Evolutionary conservation across 2,797 vertebrate species (phyloP), one percentile per base, ranked within the genome.

Genomic region (Poeciliopsis gracilis): DNA sequence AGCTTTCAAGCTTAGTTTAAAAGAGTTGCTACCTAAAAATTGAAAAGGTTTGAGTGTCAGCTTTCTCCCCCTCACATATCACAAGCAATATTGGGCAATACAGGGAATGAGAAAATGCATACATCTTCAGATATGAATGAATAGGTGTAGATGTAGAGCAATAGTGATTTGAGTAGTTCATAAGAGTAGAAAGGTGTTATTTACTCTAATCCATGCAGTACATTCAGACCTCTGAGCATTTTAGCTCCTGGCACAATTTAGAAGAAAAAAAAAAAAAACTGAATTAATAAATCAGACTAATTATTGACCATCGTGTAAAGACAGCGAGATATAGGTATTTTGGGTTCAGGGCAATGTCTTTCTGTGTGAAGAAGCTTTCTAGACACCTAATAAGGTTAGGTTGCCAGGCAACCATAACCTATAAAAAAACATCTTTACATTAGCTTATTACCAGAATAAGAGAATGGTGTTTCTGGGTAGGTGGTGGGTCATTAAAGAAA

Each of bases 401-500:
- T 69, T 73, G 66, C 72, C 41, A 55, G 46, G 41, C 25, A 84
- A 75, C 46, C 25, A 38, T 2, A 38, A 1, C 23, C 55, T 76
- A 38, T 36, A 73, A 72, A 33, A 33, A 33, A 79, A 67, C 36
- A 57, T 49, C 9, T 74, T 73, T 78, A 71, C 43, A 75, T 74
- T 63, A 69, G 38, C 33, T 77, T 73, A 43, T 49, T 79, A 16
- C 43, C 57, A 46, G 57, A 3, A 38, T 23, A 18, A 38, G 33
- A 66, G 33, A 66, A 9, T 66, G 9, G 33, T 38, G 33, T 66
- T 38, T 67, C 38, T 25, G 20, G 36, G 20, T 53, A 53, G 20
- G 10, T 41, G 36, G 10, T 11, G 63, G 1, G 20, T 67, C 36
- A 12, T 12, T 67, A 67, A 20, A 67, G 20, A 41, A 67, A 38